phyloP scores from a whole-genome alignment of 64 coral and sea anemone genomes.

The Porites lutea region DNA sequence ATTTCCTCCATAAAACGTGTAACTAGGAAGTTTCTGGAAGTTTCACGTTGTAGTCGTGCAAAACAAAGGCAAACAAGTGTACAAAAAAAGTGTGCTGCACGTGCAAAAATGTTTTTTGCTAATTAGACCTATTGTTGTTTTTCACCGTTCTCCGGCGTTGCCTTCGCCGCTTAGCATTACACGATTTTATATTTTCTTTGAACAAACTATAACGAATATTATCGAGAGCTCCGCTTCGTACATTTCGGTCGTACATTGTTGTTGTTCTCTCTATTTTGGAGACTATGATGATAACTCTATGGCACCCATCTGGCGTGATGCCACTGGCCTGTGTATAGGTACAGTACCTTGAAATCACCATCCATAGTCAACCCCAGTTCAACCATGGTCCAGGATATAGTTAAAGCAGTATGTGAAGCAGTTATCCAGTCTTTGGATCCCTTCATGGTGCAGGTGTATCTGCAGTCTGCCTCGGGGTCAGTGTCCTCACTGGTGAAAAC shows the following conservation, averaged over 20 bases:
- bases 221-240: no score
- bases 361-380: slow-evolving; percentile 3
- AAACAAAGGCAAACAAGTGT: no score
- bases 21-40: no score
- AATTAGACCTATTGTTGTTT: no score
- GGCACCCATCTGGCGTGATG: not conserved
- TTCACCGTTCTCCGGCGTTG: no score
- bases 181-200: no score
- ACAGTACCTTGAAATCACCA: not conserved
- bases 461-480: not conserved
- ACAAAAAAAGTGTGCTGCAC: no score
- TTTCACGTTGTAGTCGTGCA: no score
- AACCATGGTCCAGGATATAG: slow-evolving; percentile 3
- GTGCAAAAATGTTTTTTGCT: no score
- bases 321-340: not conserved
- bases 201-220: no score
- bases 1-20: no score
- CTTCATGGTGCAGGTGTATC: not conserved
- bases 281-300: not conserved
- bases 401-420: not conserved
- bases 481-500: not conserved
- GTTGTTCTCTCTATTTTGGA: not conserved
- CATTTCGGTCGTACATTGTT: not conserved
- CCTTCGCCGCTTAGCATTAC: no score
- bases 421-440: slow-evolving; percentile 4